A percentile compares a stretch with the other conserved stretches of the same genome.
These are phyloP conservation scores for Acleris holmiana DNA, from an alignment of 2,888 invertebrate genomes.

Conservation along the genomic window DNA sequence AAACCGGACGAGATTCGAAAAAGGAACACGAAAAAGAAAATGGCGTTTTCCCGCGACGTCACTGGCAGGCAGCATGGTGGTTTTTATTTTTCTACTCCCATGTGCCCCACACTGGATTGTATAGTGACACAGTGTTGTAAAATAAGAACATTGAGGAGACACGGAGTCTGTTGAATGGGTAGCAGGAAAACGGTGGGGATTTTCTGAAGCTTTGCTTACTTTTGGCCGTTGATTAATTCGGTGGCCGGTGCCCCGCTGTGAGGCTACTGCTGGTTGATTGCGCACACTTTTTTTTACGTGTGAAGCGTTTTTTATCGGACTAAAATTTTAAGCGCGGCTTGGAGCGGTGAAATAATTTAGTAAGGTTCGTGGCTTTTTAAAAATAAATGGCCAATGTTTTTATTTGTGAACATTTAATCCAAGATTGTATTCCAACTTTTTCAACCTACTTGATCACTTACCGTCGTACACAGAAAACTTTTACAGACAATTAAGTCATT, in stretches of 20 bases:
- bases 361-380: not conserved
- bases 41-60: conserved; percentile 76
- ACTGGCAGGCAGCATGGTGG: conserved; percentile 75
- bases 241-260: conserved; percentile 73
- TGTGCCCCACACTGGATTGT: conserved; percentile 5
- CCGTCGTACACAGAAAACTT: too few relatives aligned
- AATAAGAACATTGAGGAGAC: conserved; percentile 17
- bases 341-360: conserved; percentile 12
- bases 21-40: conserved; percentile 69
- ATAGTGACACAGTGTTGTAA: conserved; percentile 8
- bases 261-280: conserved; percentile 72
- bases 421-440: too few relatives aligned
- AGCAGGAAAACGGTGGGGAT: conserved; percentile 17
- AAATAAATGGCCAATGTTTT: too few relatives aligned
- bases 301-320: conserved; percentile 50
- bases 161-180: conserved; percentile 7
- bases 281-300: conserved; percentile 56
- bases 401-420: too few relatives aligned
- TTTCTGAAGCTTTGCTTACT: conserved; percentile 63
- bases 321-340: conserved; percentile 10
- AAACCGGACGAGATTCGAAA: conserved; percentile 46
- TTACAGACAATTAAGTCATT: too few relatives aligned
- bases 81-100: conserved; percentile 68
- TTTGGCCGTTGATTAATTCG: conserved; percentile 77
- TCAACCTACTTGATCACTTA: too few relatives aligned